phyloP scores from a whole-genome alignment of 2,113 vertebrate genomes.

The Rhabdomys dilectus region DNA sequence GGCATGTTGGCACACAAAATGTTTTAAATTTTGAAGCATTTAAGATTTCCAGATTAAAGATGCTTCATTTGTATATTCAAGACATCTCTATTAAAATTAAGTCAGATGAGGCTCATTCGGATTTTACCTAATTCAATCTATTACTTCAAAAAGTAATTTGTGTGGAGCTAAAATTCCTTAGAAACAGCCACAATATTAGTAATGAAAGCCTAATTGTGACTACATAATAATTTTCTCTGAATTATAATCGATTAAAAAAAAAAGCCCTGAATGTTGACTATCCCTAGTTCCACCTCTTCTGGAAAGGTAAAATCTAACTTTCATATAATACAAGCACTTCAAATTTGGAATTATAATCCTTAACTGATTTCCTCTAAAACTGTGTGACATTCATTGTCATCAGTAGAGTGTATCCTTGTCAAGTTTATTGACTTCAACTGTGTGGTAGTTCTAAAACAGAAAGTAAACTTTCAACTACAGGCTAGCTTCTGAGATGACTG shows the following conservation, averaged over 20 bases:
- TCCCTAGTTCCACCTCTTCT: background rate
- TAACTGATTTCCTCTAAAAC: constrained; percentile 18
- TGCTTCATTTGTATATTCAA: background rate
- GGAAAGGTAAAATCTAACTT: background rate
- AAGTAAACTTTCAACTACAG: background rate
- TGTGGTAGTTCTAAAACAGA: background rate
- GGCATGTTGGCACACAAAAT: background rate
- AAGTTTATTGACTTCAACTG: background rate
- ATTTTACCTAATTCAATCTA: constrained; percentile 43
- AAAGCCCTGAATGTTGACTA: background rate
- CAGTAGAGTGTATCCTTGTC: background rate
- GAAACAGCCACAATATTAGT: constrained; percentile 3
- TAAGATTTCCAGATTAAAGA: background rate
- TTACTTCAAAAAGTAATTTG: constrained; percentile 19
- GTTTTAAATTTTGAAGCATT: background rate
- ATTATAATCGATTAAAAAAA: constrained; percentile 25
- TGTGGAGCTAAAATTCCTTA: background rate
- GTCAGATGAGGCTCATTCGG: background rate
- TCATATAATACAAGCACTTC: background rate
- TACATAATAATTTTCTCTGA: background rate
- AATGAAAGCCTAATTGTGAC: background rate
- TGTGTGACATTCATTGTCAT: background rate
- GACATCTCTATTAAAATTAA: constrained; percentile 32
- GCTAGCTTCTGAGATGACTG: background rate
- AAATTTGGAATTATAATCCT: background rate